Evolutionary conservation across 2,797 vertebrate genomes (phyloP), one percentile per base, ranked within the genome.

Genomic region (Urosaurus nigricauda): DNA sequence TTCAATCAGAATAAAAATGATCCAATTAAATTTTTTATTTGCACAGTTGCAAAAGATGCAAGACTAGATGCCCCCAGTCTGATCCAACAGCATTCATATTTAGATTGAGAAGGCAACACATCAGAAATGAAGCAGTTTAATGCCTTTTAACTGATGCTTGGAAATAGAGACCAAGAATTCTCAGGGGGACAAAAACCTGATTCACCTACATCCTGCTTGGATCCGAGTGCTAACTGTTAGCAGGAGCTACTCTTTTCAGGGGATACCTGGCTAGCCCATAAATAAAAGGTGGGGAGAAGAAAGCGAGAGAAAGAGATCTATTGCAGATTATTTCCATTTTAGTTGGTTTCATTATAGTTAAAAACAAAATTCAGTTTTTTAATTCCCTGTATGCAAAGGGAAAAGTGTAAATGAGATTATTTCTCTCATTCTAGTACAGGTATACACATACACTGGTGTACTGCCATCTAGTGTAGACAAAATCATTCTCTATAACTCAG

Each of bases 391-490:
- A 83, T 74, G 58, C 83, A 86, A 89, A 90, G 87, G 94, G 17
- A n/a, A 89, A 93, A 89, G 24, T 75, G 26, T 78, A 91, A 94
- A 85, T 79, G 87, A 88, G 88, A 93, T 71, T 68, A 91, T 92
- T 86, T 89, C 51, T 86, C 77, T 2, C 89, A 88, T 83, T 90
- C 82, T 65, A 83, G 85, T 4, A 63, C 3, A 43, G 43, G 43
- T 43, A 43, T n/a, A 94, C 92, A 90, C 92, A 90, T 92, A 47
- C 93, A 94, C 94, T 94, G 89, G 93, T 86, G 90, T 89, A 94
- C 92, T 95, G 95, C 94, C 94, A 95, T 93, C 94, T 95, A 95
- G 95, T 79, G 94, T 93, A 84, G 74, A 90, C 92, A 3, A 70
- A 95, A 94, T 87, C 83, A 90, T 87, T 90, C 13, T 35, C 14